phyloP scores from a whole-genome alignment of 53 echinoderm and acorn worm genomes.

The Echinometra lucunter region DNA sequence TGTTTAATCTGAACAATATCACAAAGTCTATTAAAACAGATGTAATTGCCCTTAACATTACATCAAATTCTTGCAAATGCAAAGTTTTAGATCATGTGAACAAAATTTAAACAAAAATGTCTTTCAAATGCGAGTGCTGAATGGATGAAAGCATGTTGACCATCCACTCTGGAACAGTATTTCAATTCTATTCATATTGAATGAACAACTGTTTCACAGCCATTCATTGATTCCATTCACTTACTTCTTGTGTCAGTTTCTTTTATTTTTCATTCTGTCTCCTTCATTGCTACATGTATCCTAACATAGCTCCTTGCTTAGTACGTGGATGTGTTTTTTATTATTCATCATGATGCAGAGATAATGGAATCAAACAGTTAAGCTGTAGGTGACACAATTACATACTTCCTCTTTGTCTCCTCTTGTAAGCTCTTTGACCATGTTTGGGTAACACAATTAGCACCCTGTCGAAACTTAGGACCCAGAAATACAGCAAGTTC shows the following conservation, averaged over 20 bases:
- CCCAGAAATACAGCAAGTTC: slow-evolving; percentile 10
- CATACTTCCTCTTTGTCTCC: slow-evolving; percentile 9
- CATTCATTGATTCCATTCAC: no score
- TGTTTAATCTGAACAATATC: neutral
- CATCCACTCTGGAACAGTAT: no score
- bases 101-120: no score
- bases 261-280: neutral
- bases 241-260: neutral
- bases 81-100: no score
- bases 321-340: neutral
- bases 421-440: neutral
- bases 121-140: no score
- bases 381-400: slow-evolving; percentile 17
- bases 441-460: neutral
- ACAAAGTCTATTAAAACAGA: no score
- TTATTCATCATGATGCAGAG: slow-evolving; percentile 29
- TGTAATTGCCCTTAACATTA: no score
- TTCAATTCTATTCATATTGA: no score
- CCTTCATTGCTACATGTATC: neutral
- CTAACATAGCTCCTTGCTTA: neutral
- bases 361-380: slow-evolving; percentile 32
- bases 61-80: no score
- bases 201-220: no score
- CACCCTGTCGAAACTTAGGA: neutral
- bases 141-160: no score